Percentiles rank a stretch among this genome's conserved stretches.
Conservation (phyloP, 2,888 invertebrate genomes). For the Germaria angustata region DNA sequence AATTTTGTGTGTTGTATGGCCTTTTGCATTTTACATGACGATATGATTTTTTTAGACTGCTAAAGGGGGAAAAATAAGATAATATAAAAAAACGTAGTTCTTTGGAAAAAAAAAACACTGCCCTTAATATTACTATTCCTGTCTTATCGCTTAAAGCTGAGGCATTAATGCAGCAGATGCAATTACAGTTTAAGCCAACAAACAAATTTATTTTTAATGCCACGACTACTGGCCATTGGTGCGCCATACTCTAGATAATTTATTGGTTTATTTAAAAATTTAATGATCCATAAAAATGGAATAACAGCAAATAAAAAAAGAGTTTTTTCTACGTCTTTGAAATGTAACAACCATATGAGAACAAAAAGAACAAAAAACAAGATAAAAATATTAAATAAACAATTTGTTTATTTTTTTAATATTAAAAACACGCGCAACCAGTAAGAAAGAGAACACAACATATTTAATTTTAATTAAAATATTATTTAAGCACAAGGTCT, state of each 20-base stretch:
- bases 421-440: conserved; percentile 45
- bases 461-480: too few species aligned
- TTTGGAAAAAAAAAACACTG: too few species aligned
- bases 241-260: background rate
- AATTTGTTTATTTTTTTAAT: background rate
- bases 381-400: conserved; percentile 26
- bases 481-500: too few species aligned
- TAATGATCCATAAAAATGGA: conserved; percentile 40
- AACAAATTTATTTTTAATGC: conserved; percentile 4
- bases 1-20: too few species aligned
- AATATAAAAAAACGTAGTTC: too few species aligned
- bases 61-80: too few species aligned
- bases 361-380: background rate
- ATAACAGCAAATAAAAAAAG: conserved; percentile 27
- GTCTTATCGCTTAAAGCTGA: too few species aligned
- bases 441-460: conserved; percentile 12
- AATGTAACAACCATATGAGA: background rate
- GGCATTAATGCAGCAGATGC: background rate
- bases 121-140: too few species aligned
- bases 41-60: too few species aligned
- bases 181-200: background rate
- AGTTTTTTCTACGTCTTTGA: background rate
- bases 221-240: background rate
- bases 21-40: too few species aligned
- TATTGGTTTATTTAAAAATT: conserved; percentile 31